Conservation (phyloP, 2,113 vertebrate species). For the Eptesicus fuscus region DNA sequence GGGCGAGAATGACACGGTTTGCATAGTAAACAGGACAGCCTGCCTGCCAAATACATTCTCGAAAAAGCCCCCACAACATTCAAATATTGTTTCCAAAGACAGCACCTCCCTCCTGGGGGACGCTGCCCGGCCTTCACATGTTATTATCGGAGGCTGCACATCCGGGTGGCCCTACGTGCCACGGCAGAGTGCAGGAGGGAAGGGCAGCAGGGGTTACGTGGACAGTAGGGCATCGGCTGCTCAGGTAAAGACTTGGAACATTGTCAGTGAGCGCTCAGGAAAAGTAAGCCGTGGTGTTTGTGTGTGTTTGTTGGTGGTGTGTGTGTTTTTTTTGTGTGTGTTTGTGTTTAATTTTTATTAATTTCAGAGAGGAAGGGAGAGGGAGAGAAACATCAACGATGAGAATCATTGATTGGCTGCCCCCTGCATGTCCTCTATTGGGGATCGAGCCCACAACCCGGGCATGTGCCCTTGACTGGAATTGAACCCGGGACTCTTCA, state of each 20-base stretch:
- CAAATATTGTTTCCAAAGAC: not conserved
- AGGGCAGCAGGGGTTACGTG: too few relatives aligned
- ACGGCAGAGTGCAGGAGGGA: not conserved
- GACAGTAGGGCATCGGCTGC: rapidly evolving
- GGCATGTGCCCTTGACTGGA: too few relatives aligned
- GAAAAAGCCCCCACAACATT: not conserved
- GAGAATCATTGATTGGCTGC: not conserved
- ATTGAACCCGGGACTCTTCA: too few relatives aligned
- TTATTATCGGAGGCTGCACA: too few relatives aligned
- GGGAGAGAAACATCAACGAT: not conserved
- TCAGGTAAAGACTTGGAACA: not conserved
- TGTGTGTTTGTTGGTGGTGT: not conserved
- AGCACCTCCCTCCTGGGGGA: not conserved
- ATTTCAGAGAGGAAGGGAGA: not conserved
- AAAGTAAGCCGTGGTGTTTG: not conserved
- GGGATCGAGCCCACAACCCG: too few relatives aligned
- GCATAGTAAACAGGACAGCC: not conserved
- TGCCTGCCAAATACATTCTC: not conserved
- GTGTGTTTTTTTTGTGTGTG: too few relatives aligned
- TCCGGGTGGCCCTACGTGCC: not conserved
- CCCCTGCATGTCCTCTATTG: too few relatives aligned
- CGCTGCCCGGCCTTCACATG: not conserved
- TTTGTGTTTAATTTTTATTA: not conserved
- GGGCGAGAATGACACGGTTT: not conserved
- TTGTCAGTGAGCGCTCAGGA: not conserved